These are phyloP conservation scores for Tragelaphus strepsiceros DNA, from an alignment of 2,113 vertebrate genomes.

Conservation along the genomic window DNA sequence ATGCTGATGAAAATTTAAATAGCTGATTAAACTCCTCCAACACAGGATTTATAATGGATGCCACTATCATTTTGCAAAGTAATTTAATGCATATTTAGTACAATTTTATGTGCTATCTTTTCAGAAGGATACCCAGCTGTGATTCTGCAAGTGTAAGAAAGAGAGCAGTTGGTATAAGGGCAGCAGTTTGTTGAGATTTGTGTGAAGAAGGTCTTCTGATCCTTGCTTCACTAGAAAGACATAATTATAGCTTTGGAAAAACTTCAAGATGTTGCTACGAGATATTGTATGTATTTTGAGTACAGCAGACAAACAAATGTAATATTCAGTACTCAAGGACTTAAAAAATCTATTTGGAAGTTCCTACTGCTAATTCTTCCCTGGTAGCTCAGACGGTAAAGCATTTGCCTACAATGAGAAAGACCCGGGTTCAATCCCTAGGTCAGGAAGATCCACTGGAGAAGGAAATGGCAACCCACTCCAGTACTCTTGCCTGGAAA, in stretches of 20 bases:
- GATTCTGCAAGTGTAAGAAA: conserved; percentile 63
- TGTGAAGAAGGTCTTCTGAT: conserved; percentile 36
- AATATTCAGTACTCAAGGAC: not conserved
- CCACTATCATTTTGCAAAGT: conserved; percentile 67
- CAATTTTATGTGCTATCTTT: conserved; percentile 73
- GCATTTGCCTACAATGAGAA: too few species aligned
- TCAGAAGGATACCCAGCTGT: conserved; percentile 71
- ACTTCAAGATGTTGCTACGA: not conserved
- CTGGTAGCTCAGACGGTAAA: too few species aligned
- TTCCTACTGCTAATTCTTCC: not conserved
- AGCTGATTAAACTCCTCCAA: conserved; percentile 71
- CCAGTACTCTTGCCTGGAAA: too few species aligned
- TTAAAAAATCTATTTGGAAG: not conserved
- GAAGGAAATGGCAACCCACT: too few species aligned
- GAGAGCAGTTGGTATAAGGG: conserved; percentile 51
- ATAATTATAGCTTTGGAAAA: conserved; percentile 19
- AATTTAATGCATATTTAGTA: conserved; percentile 69
- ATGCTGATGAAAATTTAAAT: conserved; percentile 71
- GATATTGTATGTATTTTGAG: not conserved
- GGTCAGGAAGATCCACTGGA: too few species aligned
- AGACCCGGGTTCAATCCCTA: too few species aligned
- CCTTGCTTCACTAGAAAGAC: not conserved
- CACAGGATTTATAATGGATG: conserved; percentile 69
- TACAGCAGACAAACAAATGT: conserved; percentile 32
- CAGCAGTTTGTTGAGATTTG: conserved; percentile 35